Percentiles rank a stretch among this genome's conserved stretches.
Evolutionary conservation across 30 jellyfish, hydroid and myxozoan species (phyloP).

Genomic region (Clytia hemisphaerica): DNA sequence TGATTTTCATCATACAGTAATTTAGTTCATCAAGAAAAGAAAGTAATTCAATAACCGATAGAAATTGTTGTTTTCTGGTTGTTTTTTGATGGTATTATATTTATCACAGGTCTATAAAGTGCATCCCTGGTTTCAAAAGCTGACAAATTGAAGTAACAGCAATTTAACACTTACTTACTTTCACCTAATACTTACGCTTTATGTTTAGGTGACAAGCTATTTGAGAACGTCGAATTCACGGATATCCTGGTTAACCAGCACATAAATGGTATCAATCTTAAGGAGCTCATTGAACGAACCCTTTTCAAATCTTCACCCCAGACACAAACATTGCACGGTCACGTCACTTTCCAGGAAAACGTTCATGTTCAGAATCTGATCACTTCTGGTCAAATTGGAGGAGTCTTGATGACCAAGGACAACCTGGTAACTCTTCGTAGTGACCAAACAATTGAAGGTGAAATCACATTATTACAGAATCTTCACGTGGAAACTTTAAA

Average conservation of each 20-base stretch:
- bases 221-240: too few relatives aligned
- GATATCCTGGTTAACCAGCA: conserved; percentile 13
- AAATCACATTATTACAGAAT: conserved; percentile 2
- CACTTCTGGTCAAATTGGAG: conserved; percentile 33
- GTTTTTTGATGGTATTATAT: too few relatives aligned
- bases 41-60: conserved; percentile 18
- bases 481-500: not conserved
- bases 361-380: conserved; percentile 1
- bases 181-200: too few relatives aligned
- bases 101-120: too few relatives aligned
- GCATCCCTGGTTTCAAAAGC: too few relatives aligned
- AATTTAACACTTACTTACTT: too few relatives aligned
- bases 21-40: not conserved
- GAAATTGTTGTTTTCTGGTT: too few relatives aligned
- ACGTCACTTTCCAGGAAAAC: conserved; percentile 14
- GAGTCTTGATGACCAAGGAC: not conserved
- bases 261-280: conserved; percentile 32
- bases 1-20: not conserved
- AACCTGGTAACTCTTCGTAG: conserved; percentile 28
- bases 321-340: conserved; percentile 44
- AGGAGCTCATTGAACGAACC: conserved; percentile 25
- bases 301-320: not conserved
- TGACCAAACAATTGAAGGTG: conserved; percentile 33
- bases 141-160: too few relatives aligned
- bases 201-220: too few relatives aligned